Percentiles rank a stretch among this genome's conserved stretches.
phyloP scores from a whole-genome alignment of 2,888 invertebrate species.

The Seira musarum region DNA sequence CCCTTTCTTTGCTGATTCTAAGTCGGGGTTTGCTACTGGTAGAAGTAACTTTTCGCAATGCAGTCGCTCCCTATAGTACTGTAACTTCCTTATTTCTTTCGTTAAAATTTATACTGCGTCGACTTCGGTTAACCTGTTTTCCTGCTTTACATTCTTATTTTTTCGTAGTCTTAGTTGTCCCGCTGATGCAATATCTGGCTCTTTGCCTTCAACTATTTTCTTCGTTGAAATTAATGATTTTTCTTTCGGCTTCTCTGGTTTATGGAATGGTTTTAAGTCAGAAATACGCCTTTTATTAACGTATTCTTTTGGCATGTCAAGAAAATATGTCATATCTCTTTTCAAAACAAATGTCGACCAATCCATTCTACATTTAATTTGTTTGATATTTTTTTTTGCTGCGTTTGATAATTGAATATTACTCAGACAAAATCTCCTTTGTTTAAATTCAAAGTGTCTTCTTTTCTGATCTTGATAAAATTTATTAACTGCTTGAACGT shows the following conservation, averaged over 20 bases:
- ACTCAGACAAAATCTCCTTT: conserved; percentile 32
- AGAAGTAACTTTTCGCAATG: no score
- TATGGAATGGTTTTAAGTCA: conserved; percentile 23
- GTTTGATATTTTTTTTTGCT: background rate
- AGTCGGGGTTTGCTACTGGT: no score
- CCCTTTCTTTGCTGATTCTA: no score
- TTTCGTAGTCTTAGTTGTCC: conserved; percentile 8
- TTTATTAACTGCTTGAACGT: conserved; percentile 38
- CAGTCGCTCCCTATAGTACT: no score
- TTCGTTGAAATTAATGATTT: no score
- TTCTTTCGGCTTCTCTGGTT: no score
- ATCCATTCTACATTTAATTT: conserved; percentile 16
- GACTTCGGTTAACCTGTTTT: background rate
- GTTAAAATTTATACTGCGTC: background rate
- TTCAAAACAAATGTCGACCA: conserved; percentile 13
- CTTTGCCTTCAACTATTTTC: no score
- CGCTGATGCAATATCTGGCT: no score
- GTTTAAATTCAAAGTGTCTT: conserved; percentile 26
- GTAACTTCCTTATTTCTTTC: no score
- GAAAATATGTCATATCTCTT: background rate
- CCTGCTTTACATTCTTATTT: background rate
- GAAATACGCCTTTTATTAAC: conserved; percentile 11
- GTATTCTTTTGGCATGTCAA: background rate
- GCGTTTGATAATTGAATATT: conserved; percentile 11
- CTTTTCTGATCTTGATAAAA: conserved; percentile 25